A percentile compares a stretch with the other conserved stretches of the same genome.
Evolutionary conservation across 2,797 vertebrate species (phyloP).

Genomic region (Sebastes ruberrimus): DNA sequence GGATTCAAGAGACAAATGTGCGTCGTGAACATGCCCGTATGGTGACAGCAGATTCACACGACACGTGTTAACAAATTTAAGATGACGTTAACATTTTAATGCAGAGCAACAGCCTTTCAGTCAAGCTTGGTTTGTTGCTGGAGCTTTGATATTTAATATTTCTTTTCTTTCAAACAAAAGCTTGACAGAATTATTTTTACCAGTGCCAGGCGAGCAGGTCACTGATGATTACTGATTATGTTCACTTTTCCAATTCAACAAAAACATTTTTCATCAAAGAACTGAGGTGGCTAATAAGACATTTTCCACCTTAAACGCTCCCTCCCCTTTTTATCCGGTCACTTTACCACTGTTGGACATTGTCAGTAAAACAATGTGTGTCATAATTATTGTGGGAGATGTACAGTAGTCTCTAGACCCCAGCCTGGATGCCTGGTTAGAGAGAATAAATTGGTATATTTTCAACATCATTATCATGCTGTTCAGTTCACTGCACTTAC

Average conservation of each 20-base stretch:
- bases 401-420: too few species aligned
- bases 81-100: neutral
- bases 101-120: neutral
- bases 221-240: neutral
- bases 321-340: neutral
- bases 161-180: neutral
- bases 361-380: neutral
- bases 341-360: neutral
- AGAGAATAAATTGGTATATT: conserved; percentile 48
- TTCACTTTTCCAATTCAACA: neutral
- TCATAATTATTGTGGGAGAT: neutral
- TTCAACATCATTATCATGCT: conserved; percentile 63
- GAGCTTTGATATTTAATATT: neutral
- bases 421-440: conserved; percentile 10
- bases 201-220: neutral
- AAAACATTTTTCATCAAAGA: neutral
- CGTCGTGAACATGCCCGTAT: neutral
- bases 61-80: neutral
- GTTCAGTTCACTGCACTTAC: conserved; percentile 45
- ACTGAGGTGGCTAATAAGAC: neutral
- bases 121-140: neutral
- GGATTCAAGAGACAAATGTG: neutral
- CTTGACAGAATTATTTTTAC: neutral
- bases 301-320: neutral
- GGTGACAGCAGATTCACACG: neutral